Evolutionary conservation across 2,797 vertebrate species (phyloP).

Genomic region (Gila robusta): DNA sequence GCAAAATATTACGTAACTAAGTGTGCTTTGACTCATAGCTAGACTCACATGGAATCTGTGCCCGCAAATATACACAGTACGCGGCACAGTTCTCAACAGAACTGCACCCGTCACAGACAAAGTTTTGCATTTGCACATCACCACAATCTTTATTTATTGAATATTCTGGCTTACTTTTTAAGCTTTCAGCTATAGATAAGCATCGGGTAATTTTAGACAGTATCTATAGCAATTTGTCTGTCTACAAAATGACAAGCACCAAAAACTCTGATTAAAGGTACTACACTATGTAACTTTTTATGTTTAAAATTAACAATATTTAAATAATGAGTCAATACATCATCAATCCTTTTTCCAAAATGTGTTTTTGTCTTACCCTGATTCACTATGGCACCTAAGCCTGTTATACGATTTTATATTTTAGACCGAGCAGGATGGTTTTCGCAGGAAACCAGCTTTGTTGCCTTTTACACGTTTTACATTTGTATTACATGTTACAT

Average conservation of each 20-base stretch:
- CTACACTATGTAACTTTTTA: too few species aligned
- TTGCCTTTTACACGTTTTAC: too few species aligned
- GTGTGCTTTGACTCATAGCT: neutral
- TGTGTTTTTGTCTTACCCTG: too few species aligned
- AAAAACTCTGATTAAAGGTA: neutral
- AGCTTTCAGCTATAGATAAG: neutral
- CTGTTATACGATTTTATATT: too few species aligned
- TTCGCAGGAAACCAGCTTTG: too few species aligned
- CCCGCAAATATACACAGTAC: neutral
- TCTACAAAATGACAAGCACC: neutral
- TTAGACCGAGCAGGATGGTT: too few species aligned
- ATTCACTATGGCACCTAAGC: too few species aligned
- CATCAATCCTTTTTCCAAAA: too few species aligned
- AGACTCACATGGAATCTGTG: neutral
- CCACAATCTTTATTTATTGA: neutral
- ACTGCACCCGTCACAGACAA: neutral
- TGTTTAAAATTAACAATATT: too few species aligned
- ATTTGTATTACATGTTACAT: too few species aligned
- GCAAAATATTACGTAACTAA: slow-evolving; percentile 33
- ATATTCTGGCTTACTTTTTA: neutral
- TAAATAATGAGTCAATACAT: too few species aligned
- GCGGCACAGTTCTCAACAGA: neutral
- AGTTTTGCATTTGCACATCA: neutral
- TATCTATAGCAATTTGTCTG: neutral
- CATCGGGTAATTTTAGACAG: neutral